Conservation (phyloP, 2,797 vertebrate genomes). For the Mustela erminea region DNA sequence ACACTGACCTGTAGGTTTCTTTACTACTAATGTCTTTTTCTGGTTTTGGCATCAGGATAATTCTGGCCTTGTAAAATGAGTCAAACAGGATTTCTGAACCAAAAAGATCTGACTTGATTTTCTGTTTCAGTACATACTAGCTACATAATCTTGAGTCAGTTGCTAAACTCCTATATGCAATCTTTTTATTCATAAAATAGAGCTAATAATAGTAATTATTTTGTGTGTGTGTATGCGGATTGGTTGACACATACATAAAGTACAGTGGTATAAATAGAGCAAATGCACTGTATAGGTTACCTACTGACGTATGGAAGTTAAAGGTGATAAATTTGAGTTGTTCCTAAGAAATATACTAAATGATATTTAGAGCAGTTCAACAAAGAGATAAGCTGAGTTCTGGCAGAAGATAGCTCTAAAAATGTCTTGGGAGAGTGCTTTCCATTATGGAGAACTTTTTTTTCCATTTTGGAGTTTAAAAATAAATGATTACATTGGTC, state of each 20-base stretch:
- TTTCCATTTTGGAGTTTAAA: not conserved
- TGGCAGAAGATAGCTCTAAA: not conserved
- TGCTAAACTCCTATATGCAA: not conserved
- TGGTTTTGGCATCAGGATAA: not conserved
- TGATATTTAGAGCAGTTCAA: not conserved
- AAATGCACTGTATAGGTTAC: not conserved
- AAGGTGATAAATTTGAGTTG: not conserved
- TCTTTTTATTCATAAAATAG: not conserved
- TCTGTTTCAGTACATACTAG: not conserved
- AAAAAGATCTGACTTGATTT: not conserved
- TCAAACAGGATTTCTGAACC: not conserved
- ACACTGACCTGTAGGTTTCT: not conserved
- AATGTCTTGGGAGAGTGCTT: not conserved
- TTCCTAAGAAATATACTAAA: not conserved
- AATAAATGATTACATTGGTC: not conserved
- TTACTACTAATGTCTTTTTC: not conserved
- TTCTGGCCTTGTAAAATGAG: not conserved
- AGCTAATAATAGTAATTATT: not conserved
- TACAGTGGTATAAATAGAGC: not conserved
- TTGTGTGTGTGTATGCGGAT: not conserved
- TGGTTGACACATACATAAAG: not conserved
- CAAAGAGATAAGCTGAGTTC: not conserved
- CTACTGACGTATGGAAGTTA: not conserved
- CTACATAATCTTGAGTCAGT: not conserved
- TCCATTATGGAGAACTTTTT: not conserved